Evolutionary conservation across 1,140 invertebrate genomes (phyloP).

Genomic region (Megalonaias nervosa): DNA sequence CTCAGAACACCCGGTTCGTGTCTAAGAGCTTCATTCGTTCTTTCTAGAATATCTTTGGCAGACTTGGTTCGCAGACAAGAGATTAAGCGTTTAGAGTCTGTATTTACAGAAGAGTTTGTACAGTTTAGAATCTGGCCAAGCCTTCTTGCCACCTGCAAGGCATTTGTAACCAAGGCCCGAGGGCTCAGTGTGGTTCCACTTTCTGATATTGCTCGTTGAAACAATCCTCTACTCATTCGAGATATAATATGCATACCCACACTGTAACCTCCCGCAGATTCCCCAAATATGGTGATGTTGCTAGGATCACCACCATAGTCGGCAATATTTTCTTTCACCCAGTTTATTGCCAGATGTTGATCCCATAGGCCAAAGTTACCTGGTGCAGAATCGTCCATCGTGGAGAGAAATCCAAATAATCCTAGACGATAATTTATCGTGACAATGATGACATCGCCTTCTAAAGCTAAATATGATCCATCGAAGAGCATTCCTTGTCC

Average conservation of each 20-base stretch:
- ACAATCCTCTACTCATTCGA: constrained; percentile 23
- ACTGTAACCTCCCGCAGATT: constrained; percentile 93
- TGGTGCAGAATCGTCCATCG: constrained; percentile 27
- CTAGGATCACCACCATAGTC: constrained; percentile 94
- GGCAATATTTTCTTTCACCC: constrained; percentile 87
- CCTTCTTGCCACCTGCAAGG: neutral
- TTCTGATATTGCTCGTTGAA: constrained; percentile 34
- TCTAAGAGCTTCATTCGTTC: neutral
- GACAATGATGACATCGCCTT: constrained; percentile 87
- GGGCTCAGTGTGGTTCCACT: constrained; percentile 26
- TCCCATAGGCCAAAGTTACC: constrained; percentile 76
- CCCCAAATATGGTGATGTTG: constrained; percentile 94
- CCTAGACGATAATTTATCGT: constrained; percentile 83
- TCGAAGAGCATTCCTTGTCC: constrained; percentile 95
- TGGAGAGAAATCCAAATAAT: constrained; percentile 84
- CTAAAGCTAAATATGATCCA: constrained; percentile 81
- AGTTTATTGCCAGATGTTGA: constrained; percentile 85
- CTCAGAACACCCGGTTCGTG: neutral
- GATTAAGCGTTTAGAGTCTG: constrained; percentile 8
- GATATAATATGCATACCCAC: constrained; percentile 82
- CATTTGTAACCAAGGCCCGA: constrained; percentile 9
- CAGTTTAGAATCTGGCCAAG: constrained; percentile 19
- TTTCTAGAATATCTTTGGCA: constrained; percentile 4
- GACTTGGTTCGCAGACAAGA: constrained; percentile 16
- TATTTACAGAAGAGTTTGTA: neutral